A percentile compares a stretch with the other conserved stretches of the same genome.
These are phyloP conservation scores for Deilephila elpenor DNA, from an alignment of 2,888 invertebrate species.

Conservation along the genomic window DNA sequence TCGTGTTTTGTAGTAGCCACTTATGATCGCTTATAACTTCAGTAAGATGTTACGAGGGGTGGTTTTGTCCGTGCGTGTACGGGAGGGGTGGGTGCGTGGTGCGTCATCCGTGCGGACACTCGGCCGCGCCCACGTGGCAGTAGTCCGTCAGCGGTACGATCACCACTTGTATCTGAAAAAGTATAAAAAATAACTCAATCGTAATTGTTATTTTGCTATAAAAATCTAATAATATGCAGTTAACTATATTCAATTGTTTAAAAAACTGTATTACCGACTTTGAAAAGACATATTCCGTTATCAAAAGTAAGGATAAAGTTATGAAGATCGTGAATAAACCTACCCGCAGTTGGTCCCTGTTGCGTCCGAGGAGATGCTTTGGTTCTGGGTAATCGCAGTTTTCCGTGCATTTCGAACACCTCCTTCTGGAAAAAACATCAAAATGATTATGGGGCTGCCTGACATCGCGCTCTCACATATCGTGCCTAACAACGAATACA, in stretches of 20 bases:
- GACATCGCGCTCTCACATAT: no score
- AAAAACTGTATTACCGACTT: no score
- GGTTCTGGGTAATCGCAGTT: slow-evolving; percentile 63
- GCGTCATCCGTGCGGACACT: slow-evolving; percentile 51
- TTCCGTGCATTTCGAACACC: slow-evolving; percentile 70
- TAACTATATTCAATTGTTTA: no score
- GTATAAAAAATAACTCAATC: not conserved
- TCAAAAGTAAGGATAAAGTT: no score
- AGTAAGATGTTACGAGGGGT: not conserved
- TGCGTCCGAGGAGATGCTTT: slow-evolving; percentile 86
- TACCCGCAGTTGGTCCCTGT: slow-evolving; percentile 88
- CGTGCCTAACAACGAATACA: no score
- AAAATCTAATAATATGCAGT: not conserved
- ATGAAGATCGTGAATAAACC: slow-evolving; percentile 32
- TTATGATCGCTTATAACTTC: no score
- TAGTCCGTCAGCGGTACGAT: slow-evolving; percentile 88
- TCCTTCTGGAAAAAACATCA: slow-evolving; percentile 46
- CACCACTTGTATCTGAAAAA: slow-evolving; percentile 87
- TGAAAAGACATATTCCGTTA: no score
- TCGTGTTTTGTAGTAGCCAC: no score
- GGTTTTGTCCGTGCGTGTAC: slow-evolving; percentile 1
- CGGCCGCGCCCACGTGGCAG: slow-evolving; percentile 66
- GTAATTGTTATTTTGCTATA: no score
- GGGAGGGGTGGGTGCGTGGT: slow-evolving; percentile 29
- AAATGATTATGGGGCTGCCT: no score